Conservation (phyloP, 1,140 invertebrate species). For the Sitobion miscanthi region DNA sequence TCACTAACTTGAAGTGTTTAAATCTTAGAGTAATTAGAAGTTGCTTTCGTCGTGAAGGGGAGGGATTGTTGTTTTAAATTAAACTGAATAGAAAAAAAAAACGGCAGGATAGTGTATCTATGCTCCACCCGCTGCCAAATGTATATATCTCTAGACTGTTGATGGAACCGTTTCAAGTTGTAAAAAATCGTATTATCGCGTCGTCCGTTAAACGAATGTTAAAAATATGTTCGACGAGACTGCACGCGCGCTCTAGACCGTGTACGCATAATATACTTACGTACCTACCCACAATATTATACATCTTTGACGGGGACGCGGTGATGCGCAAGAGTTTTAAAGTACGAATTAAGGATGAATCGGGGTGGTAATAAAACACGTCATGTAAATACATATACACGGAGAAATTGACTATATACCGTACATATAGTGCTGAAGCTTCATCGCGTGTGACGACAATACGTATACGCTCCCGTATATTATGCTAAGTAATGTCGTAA, state of each 20-base stretch:
- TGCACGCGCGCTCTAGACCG: background rate
- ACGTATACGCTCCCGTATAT: background rate
- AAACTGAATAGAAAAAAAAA: background rate
- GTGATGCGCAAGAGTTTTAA: slow-evolving; percentile 11
- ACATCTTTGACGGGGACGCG: background rate
- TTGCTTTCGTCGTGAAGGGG: background rate
- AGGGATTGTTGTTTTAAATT: background rate
- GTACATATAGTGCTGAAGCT: background rate
- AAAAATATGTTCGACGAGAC: background rate
- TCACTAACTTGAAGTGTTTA: no score
- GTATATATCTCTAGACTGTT: background rate
- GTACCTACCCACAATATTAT: background rate
- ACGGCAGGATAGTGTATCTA: background rate
- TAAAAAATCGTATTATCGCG: background rate
- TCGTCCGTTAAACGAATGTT: background rate
- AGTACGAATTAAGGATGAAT: slow-evolving; percentile 8
- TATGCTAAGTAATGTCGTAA: background rate
- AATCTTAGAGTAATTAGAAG: background rate
- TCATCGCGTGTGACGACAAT: background rate
- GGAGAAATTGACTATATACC: background rate
- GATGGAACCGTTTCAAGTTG: background rate
- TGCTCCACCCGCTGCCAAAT: background rate
- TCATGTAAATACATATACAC: background rate
- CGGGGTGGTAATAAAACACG: background rate
- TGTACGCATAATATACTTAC: background rate